Evolutionary conservation across 2,888 invertebrate genomes (phyloP), one percentile per base, ranked within the genome.

Genomic region (Masnerella sp.): DNA sequence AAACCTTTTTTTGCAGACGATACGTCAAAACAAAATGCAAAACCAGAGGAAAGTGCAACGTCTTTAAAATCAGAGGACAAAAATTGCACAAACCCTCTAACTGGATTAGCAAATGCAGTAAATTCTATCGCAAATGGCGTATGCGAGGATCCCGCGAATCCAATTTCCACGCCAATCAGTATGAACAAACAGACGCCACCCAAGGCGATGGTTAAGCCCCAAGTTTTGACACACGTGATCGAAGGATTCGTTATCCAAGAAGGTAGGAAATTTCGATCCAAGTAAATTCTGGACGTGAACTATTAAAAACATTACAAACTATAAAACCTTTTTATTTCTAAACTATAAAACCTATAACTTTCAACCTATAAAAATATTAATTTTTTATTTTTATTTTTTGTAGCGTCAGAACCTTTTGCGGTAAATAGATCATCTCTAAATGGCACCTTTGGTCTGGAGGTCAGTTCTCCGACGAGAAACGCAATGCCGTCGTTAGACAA

Each of bases 181-280:
- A 78, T 83, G 5, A 84, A 75, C 62, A 86, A 83, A 71, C 83
- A 84, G 71, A 82, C 88, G n/a, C 89, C 95, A 30, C 95, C 95
- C 12, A 95, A 96, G 86, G 97, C 96, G 0, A 94, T 97, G 92
- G 96, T 97, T 9, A 97, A 97, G 86, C 97, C 97, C 0, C 96
- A 97, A 84, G 96, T 98, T 5, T 89, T 98, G 52, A 98, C 98
- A 0, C 98, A 98, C 86, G 96, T 98, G 17, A 98, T 98, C 74
- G 98, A 97, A 86, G 98, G 97, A 52, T 98, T 96, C 87, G 95
- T 98, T 5, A 98, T 98, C 78, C 97, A 97, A 86, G 98, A 98
- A 89, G 96, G 91, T 85, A 34, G n/a, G n/a, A n/a, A 88, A 32
- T 32, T 32, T 32, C n/a, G 2, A 42, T 11, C 2, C 2, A 20